Conservation (phyloP, 1,140 invertebrate species). For the Acromyrmex charruanus region DNA sequence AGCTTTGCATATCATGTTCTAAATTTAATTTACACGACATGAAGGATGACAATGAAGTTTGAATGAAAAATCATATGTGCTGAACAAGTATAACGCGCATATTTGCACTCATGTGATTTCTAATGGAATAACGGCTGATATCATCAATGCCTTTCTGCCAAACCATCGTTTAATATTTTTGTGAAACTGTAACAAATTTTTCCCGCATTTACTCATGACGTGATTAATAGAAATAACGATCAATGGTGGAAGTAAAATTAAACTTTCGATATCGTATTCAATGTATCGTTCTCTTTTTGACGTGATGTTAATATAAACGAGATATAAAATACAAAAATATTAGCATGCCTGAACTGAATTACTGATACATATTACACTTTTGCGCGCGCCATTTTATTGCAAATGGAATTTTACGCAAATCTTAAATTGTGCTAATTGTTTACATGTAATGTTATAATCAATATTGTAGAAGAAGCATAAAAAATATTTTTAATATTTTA, state of each 20-base stretch:
- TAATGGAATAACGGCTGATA: slow-evolving; percentile 41
- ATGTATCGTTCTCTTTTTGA: background rate
- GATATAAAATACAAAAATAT: background rate
- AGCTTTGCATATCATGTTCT: background rate
- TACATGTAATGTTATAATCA: background rate
- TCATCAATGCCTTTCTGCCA: slow-evolving; percentile 14
- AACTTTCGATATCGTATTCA: slow-evolving; percentile 13
- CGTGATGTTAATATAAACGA: background rate
- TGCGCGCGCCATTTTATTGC: background rate
- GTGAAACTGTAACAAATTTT: slow-evolving; percentile 27
- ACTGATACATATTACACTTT: no score
- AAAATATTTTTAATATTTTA: background rate
- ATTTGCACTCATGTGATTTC: slow-evolving; percentile 53
- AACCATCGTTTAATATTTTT: slow-evolving; percentile 16
- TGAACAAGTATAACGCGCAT: background rate
- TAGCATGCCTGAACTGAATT: background rate
- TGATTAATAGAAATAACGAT: slow-evolving; percentile 45
- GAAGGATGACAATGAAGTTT: slow-evolving; percentile 49
- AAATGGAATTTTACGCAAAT: slow-evolving; percentile 13
- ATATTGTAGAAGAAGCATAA: background rate
- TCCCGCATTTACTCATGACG: background rate
- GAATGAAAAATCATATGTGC: slow-evolving; percentile 38
- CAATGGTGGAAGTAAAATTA: background rate
- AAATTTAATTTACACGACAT: slow-evolving; percentile 23
- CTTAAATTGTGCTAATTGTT: background rate